phyloP scores from a whole-genome alignment of 2,888 invertebrate genomes.

The Trisateles emortualis region DNA sequence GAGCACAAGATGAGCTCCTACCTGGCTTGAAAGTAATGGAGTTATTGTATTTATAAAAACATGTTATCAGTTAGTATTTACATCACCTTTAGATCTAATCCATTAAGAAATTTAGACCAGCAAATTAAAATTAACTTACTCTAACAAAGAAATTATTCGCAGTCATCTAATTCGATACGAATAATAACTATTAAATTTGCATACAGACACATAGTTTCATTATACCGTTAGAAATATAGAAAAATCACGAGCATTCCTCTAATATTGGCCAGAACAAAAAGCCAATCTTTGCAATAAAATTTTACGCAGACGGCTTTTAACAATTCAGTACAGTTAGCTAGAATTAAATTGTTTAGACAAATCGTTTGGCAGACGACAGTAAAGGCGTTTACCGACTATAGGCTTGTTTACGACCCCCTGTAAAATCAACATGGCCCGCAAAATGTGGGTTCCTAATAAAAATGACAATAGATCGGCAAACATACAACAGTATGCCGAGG shows the following conservation, averaged over 20 bases:
- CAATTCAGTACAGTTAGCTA: slow-evolving; percentile 54
- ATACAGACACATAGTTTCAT: slow-evolving; percentile 15
- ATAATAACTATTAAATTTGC: slow-evolving; percentile 24
- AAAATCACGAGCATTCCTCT: slow-evolving; percentile 15
- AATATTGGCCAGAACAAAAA: slow-evolving; percentile 31
- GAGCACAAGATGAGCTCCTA: too few species aligned
- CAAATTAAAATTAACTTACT: background rate
- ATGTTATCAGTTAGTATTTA: too few species aligned
- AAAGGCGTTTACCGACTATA: slow-evolving; percentile 25
- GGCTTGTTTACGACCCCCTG: slow-evolving; percentile 13
- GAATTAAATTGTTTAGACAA: slow-evolving; percentile 30
- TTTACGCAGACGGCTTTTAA: slow-evolving; percentile 42
- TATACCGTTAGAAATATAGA: slow-evolving; percentile 28
- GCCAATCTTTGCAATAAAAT: slow-evolving; percentile 39
- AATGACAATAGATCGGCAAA: background rate
- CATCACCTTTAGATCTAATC: too few species aligned
- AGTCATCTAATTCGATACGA: slow-evolving; percentile 19
- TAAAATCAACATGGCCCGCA: slow-evolving; percentile 7
- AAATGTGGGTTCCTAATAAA: slow-evolving; percentile 15
- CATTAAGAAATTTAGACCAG: background rate
- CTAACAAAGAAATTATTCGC: background rate
- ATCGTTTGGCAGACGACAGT: slow-evolving; percentile 19
- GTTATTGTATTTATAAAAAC: too few species aligned
- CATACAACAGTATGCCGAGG: background rate
- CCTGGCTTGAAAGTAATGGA: too few species aligned